Base-by-base conservation (phyloP, 2,113 vertebrate species). In the Elanus axillaris region DNA sequence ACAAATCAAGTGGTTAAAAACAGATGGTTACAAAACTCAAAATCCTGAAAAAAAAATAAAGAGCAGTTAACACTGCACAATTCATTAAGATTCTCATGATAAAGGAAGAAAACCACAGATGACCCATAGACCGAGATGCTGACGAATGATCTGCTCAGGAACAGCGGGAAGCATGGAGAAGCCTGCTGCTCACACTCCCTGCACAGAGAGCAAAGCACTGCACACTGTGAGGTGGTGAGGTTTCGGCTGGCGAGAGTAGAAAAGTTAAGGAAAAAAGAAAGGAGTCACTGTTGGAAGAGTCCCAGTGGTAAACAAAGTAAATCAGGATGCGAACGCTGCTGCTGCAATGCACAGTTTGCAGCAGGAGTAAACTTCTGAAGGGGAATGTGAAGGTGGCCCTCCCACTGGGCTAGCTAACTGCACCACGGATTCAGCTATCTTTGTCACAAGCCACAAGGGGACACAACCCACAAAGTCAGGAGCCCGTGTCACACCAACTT, bases 241-340 rank as follows among this genome's bases (percentile, higher is more conserved):
- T 36, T 56, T 56, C 2, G 1, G 81, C 94, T 72, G 80, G 36
- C 0, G 0, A 79, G 74, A 58, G 83, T 1, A 45, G 58, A 69
- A 72, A 48, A 88, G 66, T 31, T 73, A 91, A 23, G 34, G 36
- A 50, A 55, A 42, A 94, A 82, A 88, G 60, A 85, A 88, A 76
- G 69, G 73, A 95, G 81, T 11, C 74, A 45, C 74, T 90, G 90
- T 69, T 86, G 93, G 85, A 86, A 68, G 67, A 60, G 91, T 96
- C 96, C 91, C 95, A 48, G 89, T 10, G 87, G 95, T 93, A 96
- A 96, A 94, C 73, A 87, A 75, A 96, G 91, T 91, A 89, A 89
- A 95, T 88, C 93, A 66, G 90, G 90, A 94, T 69, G 87, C 4
- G 6, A 92, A 64, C 32, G 12, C 34, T 25, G 77, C 96, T 38